Conservation (phyloP, 2,113 vertebrate genomes). For the Ptyas mucosa region DNA sequence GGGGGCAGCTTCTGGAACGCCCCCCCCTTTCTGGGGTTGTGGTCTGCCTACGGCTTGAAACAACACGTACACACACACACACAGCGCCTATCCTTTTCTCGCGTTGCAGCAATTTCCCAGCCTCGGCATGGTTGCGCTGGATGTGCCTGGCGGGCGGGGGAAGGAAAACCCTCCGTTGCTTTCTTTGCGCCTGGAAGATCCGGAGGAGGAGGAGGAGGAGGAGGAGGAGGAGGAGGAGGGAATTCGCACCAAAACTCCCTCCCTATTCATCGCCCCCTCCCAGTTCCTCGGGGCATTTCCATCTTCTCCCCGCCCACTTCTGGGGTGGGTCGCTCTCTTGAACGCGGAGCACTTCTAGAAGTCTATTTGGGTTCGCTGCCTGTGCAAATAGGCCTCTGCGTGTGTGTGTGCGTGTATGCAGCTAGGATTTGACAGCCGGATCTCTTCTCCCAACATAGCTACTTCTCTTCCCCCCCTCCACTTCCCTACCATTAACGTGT, state of each 20-base stretch:
- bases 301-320: background rate
- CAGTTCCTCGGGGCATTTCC: slow-evolving; percentile 29
- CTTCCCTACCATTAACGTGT: background rate
- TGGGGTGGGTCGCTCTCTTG: background rate
- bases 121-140: slow-evolving; percentile 5
- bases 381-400: slow-evolving; percentile 12
- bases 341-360: background rate
- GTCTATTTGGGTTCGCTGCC: slow-evolving; percentile 1
- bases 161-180: slow-evolving; percentile 40
- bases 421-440: background rate
- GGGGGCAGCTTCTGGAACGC: background rate
- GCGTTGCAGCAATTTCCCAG: slow-evolving; percentile 52
- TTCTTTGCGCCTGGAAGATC: slow-evolving; percentile 36
- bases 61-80: background rate
- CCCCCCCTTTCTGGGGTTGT: background rate
- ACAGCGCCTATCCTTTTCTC: background rate
- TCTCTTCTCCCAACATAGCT: background rate
- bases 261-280: background rate
- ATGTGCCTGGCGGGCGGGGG: background rate
- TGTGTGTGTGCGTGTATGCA: background rate
- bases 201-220: slow-evolving; percentile 12
- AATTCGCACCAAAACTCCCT: background rate
- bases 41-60: background rate
- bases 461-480: no score
- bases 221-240: background rate